Evolutionary conservation across 2,113 vertebrate genomes (phyloP).

Genomic region (Phasianus colchicus): DNA sequence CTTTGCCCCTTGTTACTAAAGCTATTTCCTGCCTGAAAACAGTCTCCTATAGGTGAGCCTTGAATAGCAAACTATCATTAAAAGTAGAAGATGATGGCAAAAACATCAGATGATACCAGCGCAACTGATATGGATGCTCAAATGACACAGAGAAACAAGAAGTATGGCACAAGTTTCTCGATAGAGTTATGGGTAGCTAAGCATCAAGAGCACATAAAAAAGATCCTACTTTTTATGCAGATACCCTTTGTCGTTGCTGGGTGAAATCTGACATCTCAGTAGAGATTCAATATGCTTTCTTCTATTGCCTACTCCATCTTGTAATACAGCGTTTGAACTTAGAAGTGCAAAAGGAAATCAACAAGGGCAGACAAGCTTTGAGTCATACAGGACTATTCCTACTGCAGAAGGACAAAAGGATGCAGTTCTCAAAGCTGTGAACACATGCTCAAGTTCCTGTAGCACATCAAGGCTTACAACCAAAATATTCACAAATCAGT

Average conservation of each 20-base stretch:
- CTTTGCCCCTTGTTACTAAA: neutral
- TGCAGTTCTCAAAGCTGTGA: neutral
- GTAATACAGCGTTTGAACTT: neutral
- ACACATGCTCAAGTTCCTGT: neutral
- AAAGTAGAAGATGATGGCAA: neutral
- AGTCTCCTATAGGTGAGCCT: neutral
- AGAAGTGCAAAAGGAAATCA: neutral
- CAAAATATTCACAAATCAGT: neutral
- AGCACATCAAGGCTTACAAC: neutral
- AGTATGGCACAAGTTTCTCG: neutral
- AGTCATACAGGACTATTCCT: neutral
- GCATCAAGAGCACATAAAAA: neutral
- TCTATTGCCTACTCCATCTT: neutral
- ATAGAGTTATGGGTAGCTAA: neutral
- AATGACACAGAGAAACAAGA: neutral
- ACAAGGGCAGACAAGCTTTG: neutral
- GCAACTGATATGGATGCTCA: neutral
- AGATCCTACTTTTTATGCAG: neutral
- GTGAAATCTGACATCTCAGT: neutral
- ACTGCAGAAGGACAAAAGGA: neutral
- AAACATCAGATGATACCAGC: neutral
- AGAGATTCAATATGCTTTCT: neutral
- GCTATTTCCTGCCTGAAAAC: neutral
- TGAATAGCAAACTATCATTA: neutral
- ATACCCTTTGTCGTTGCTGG: neutral